Base-by-base conservation (phyloP, 2,888 invertebrate genomes). In the Diarsia dahlii region DNA sequence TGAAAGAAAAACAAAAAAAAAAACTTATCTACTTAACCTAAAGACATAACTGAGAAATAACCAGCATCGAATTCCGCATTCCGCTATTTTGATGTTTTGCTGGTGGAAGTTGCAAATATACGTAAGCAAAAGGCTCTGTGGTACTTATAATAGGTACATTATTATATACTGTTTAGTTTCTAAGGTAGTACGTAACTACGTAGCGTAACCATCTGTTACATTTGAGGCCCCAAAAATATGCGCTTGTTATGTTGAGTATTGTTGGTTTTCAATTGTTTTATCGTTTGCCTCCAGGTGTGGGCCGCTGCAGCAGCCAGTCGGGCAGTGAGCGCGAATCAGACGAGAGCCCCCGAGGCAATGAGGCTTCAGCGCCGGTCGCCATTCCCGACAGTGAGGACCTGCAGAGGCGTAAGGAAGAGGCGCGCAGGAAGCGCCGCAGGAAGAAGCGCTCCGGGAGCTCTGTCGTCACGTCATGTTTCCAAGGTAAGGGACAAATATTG, bases 401-500 rank as follows among this genome's bases (percentile, higher is more conserved):
- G 90, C 97, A 97, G 94, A 97, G 98, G 84, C 98, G 98, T 92
- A 98, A 99, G 96, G 99, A 99, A 92, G 98, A 98, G 96, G 98
- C 98, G 93, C 98, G 98, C 92, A 98, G 98, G 95, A 98, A 98
- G 94, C 97, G 98, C 89, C 98, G 98, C 92, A 98, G 98, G 97
- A 98, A 98, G 98, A 99, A 98, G 97, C 98, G 98, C 92, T 98
- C 98, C 86, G 98, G 98, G 93, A 98, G 98, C 93, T 98, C 98
- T 84, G 97, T 99, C 90, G 98, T 98, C 92, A 98, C 98, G 87
- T 98, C 98, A 90, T 98, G 98, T 95, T 99, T 99, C 97, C 98
- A 98, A 97, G 98, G 98, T 98, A 71, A 68, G 74, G 9, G 12
- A 69, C 75, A 79, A 83, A 75, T 76, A 77, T 71, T 70, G 56